Conservation (phyloP, 2,797 vertebrate genomes). For the Spheniscus humboldti region DNA sequence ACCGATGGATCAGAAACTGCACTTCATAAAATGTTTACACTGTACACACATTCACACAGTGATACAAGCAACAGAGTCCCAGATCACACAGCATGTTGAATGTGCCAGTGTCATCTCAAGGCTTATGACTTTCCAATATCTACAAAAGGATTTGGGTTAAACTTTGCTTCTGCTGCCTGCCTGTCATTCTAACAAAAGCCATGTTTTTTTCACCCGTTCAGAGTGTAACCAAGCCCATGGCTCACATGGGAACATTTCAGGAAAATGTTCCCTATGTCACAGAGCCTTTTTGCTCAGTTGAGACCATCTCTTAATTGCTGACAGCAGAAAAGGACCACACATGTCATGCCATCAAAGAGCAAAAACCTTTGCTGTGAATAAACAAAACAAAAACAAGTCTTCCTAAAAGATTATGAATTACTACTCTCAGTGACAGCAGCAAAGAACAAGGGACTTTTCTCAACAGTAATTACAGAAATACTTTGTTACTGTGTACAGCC, state of each 20-base stretch:
- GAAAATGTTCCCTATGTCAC: slow-evolving; percentile 61
- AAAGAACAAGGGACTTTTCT: slow-evolving; percentile 33
- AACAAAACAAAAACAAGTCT: slow-evolving; percentile 48
- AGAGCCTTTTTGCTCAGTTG: slow-evolving; percentile 47
- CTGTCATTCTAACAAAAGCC: slow-evolving; percentile 71
- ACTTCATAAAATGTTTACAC: slow-evolving; percentile 86
- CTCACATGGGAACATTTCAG: slow-evolving; percentile 64
- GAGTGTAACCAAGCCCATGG: slow-evolving; percentile 23
- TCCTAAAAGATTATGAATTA: slow-evolving; percentile 51
- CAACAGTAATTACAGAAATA: slow-evolving; percentile 51
- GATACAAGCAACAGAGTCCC: slow-evolving; percentile 71
- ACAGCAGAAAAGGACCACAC: slow-evolving; percentile 43
- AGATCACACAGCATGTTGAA: slow-evolving; percentile 73
- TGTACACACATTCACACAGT: slow-evolving; percentile 70
- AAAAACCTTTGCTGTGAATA: slow-evolving; percentile 39
- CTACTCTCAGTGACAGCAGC: slow-evolving; percentile 23
- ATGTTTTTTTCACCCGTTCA: slow-evolving; percentile 1
- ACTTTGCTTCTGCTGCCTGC: slow-evolving; percentile 62
- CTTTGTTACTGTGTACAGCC: not conserved
- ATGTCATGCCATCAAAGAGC: slow-evolving; percentile 25
- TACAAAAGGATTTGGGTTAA: slow-evolving; percentile 77
- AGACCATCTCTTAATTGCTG: slow-evolving; percentile 63
- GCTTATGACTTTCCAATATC: slow-evolving; percentile 75
- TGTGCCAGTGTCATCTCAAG: slow-evolving; percentile 74
- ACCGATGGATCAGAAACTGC: slow-evolving; percentile 82